Evolutionary conservation across 2,113 vertebrate species (phyloP).

Genomic region (Myxocyprinus asiaticus): DNA sequence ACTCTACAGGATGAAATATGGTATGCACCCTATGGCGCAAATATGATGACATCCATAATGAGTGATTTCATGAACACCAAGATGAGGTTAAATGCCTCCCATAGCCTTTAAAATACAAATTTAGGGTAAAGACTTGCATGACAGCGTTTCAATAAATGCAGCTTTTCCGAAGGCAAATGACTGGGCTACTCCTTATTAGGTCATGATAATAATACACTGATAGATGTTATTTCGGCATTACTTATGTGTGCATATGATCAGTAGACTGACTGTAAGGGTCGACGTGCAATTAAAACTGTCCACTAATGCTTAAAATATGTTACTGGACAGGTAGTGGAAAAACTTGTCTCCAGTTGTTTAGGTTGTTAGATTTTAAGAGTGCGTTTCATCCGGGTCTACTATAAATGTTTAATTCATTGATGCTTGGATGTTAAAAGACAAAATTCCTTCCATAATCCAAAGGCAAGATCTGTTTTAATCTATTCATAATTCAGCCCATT

Average conservation of each 20-base stretch:
- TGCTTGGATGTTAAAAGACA: conserved; percentile 16
- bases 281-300: not conserved
- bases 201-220: conserved; percentile 3
- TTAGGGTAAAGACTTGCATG: not conserved
- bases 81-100: not conserved
- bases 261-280: conserved; percentile 23
- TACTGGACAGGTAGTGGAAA: not conserved
- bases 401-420: conserved; percentile 45
- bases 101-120: not conserved
- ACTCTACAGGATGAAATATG: not conserved
- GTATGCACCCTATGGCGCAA: not conserved
- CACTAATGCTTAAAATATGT: not conserved
- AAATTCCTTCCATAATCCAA: conserved; percentile 42
- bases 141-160: conserved; percentile 12
- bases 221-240: conserved; percentile 14
- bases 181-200: conserved; percentile 25
- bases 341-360: not conserved
- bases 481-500: conserved; percentile 59
- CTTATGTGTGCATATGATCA: conserved; percentile 13
- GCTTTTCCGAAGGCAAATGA: conserved; percentile 13
- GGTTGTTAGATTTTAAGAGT: conserved; percentile 24
- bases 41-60: conserved; percentile 57
- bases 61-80: conserved; percentile 54
- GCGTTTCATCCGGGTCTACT: conserved; percentile 28
- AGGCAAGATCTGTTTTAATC: conserved; percentile 53